Evolutionary conservation across 2,888 invertebrate species (phyloP).

Genomic region (Carabus problematicus): DNA sequence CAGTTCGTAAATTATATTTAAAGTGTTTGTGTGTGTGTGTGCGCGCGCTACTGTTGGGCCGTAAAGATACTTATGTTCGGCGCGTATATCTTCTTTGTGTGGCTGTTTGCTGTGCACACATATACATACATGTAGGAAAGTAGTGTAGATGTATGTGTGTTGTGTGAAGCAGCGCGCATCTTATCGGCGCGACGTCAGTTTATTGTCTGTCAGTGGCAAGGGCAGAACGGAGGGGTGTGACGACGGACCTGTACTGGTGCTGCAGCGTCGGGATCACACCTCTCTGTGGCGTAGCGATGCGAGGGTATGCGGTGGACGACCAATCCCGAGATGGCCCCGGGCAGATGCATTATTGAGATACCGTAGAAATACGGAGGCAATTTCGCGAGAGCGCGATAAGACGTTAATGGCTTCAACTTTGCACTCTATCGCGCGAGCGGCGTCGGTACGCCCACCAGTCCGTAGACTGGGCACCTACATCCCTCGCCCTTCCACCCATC

Average conservation of each 20-base stretch:
- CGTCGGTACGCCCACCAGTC: conserved; percentile 47
- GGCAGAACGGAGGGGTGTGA: conserved; percentile 17
- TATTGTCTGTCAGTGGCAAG: conserved; percentile 36
- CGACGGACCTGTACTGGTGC: conserved; percentile 11
- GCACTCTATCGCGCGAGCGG: conserved; percentile 62
- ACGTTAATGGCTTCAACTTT: conserved; percentile 67
- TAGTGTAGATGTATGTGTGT: no score
- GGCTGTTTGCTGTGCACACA: conserved; percentile 42
- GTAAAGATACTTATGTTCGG: conserved; percentile 45
- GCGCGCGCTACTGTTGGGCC: conserved; percentile 43
- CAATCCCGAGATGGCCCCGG: conserved; percentile 53
- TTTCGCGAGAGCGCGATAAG: conserved; percentile 62
- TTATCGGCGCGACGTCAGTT: conserved; percentile 33
- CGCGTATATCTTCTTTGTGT: conserved; percentile 43
- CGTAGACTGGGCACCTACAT: conserved; percentile 44
- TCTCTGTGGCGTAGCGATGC: conserved; percentile 42
- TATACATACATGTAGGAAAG: no score
- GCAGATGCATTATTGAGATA: conserved; percentile 61
- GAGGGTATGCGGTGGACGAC: conserved; percentile 40
- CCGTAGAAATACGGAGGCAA: conserved; percentile 62
- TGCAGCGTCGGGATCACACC: conserved; percentile 37
- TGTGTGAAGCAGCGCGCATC: not conserved
- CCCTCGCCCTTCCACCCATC: no score
- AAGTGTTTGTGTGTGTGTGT: conserved; percentile 3
- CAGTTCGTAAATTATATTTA: conserved; percentile 36